A percentile compares a stretch with the other conserved stretches of the same genome.
phyloP scores from a whole-genome alignment of 2,888 invertebrate species.

The Noctua janthe region DNA sequence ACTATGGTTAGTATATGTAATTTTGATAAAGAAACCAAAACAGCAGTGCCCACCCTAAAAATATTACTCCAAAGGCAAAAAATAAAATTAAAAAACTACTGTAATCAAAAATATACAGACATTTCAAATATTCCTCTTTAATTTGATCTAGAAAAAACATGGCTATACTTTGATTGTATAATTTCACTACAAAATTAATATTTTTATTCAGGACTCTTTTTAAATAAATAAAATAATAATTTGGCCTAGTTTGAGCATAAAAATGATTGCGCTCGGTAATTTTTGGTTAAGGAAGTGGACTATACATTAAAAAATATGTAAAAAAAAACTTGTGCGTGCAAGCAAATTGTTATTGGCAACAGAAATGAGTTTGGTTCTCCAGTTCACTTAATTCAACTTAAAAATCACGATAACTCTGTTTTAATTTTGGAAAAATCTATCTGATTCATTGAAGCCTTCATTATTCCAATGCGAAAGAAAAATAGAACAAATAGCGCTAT shows the following conservation, averaged over 20 bases:
- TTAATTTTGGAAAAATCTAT: background rate
- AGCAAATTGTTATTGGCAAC: background rate
- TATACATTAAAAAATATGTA: slow-evolving; percentile 15
- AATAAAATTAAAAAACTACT: slow-evolving; percentile 71
- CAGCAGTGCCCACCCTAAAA: slow-evolving; percentile 42
- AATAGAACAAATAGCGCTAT: background rate
- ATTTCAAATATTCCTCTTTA: slow-evolving; percentile 69
- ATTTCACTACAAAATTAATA: slow-evolving; percentile 58
- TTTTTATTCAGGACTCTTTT: slow-evolving; percentile 52
- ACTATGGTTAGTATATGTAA: background rate
- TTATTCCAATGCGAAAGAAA: background rate
- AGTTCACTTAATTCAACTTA: background rate
- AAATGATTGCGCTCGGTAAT: slow-evolving; percentile 65
- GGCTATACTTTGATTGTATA: slow-evolving; percentile 63
- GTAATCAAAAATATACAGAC: slow-evolving; percentile 87
- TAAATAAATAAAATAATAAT: slow-evolving; percentile 70
- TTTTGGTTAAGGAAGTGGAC: slow-evolving; percentile 51
- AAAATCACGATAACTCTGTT: background rate
- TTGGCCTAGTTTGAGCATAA: slow-evolving; percentile 80
- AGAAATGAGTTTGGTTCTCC: background rate
- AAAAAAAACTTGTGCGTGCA: slow-evolving; percentile 9
- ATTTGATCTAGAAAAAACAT: slow-evolving; percentile 61
- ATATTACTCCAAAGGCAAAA: slow-evolving; percentile 63
- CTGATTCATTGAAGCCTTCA: background rate
- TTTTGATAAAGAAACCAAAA: slow-evolving; percentile 30